Conservation (phyloP, 2,113 vertebrate species). For the Austrofundulus limnaeus region DNA sequence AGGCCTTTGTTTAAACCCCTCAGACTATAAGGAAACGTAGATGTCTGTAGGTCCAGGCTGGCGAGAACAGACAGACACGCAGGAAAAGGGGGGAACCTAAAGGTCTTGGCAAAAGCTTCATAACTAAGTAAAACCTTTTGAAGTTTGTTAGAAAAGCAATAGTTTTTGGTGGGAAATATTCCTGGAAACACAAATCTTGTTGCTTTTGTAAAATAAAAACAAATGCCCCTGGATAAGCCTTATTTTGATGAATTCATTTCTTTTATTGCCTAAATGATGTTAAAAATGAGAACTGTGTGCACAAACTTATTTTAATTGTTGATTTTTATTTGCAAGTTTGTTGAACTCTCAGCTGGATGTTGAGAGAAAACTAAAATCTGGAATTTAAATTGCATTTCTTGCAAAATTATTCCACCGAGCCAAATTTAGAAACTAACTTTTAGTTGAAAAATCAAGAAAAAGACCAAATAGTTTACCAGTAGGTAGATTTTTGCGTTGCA, state of each 20-base stretch:
- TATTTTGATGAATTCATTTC: not conserved
- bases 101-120: not conserved
- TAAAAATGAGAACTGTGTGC: too few species aligned
- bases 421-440: not conserved
- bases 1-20: constrained; percentile 60
- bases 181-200: not conserved
- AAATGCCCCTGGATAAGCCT: not conserved
- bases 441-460: not conserved
- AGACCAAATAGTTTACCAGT: too few species aligned
- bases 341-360: too few species aligned
- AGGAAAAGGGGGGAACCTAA: constrained; percentile 29
- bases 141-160: not conserved
- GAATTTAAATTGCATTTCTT: too few species aligned
- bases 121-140: constrained; percentile 20
- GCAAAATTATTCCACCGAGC: too few species aligned
- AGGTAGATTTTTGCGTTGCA: not conserved
- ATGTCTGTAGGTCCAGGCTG: constrained; percentile 44
- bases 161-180: not conserved
- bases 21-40: constrained; percentile 54
- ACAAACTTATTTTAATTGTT: too few species aligned
- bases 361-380: too few species aligned
- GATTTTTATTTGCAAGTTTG: too few species aligned
- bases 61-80: constrained; percentile 36
- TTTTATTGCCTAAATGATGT: too few species aligned
- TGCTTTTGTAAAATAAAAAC: too few species aligned